These are phyloP conservation scores for Troides aeacus DNA, from an alignment of 2,888 invertebrate genomes.

Conservation along the genomic window DNA sequence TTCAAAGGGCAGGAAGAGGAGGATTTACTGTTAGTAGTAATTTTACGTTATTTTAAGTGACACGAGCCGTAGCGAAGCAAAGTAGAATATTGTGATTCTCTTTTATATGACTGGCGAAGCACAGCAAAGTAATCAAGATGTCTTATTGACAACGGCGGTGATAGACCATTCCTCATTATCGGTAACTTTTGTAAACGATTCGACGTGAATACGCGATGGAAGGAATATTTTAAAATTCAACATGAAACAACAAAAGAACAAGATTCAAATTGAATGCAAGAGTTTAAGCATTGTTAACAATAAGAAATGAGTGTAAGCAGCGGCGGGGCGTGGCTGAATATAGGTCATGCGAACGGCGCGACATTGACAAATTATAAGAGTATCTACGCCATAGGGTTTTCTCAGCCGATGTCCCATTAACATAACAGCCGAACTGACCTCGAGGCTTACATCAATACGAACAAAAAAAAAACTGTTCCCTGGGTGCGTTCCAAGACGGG, in stretches of 20 bases:
- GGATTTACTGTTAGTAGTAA: too few species aligned
- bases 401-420: constrained; percentile 63
- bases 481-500: constrained; percentile 72
- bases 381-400: constrained; percentile 65
- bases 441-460: constrained; percentile 69
- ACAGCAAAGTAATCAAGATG: too few species aligned
- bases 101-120: too few species aligned
- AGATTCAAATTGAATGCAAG: constrained; percentile 21
- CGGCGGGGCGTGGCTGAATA: constrained; percentile 43
- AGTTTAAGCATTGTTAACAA: constrained; percentile 30
- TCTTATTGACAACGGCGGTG: too few species aligned
- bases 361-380: constrained; percentile 70
- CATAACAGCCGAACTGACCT: constrained; percentile 71
- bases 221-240: constrained; percentile 12
- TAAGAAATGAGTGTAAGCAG: constrained; percentile 29
- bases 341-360: constrained; percentile 53
- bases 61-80: too few species aligned
- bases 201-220: background rate
- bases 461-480: constrained; percentile 75
- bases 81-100: too few species aligned
- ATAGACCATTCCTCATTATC: too few species aligned
- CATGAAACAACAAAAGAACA: background rate
- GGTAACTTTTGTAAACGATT: too few species aligned
- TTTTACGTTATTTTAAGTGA: too few species aligned
- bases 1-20: too few species aligned